phyloP scores from a whole-genome alignment of 2,888 invertebrate genomes.

The Protonemura montana region DNA sequence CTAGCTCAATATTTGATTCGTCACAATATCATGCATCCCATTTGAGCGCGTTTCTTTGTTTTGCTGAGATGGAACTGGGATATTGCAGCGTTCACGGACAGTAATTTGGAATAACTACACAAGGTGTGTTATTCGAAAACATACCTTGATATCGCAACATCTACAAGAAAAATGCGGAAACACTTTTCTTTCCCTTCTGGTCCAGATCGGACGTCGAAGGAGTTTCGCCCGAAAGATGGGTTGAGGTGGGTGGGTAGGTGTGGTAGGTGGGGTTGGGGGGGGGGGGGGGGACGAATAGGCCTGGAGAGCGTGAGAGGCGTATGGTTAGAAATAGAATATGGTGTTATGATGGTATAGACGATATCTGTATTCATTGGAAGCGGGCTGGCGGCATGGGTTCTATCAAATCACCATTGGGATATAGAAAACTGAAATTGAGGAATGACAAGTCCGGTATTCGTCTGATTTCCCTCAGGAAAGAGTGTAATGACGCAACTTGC shows the following conservation, averaged over 20 bases:
- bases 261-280: not conserved
- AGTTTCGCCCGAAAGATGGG: not conserved
- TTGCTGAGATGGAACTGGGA: not conserved
- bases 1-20: not conserved
- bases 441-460: slow-evolving; percentile 35
- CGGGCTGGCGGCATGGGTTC: slow-evolving; percentile 8
- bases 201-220: not conserved
- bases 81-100: not conserved
- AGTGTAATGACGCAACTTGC: slow-evolving; percentile 24
- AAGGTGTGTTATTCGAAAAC: not conserved
- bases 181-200: not conserved
- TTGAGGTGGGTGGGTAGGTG: not conserved
- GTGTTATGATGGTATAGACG: slow-evolving; percentile 15
- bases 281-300: not conserved
- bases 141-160: not conserved
- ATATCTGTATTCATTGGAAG: slow-evolving; percentile 34
- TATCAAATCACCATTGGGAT: slow-evolving; percentile 38
- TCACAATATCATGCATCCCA: not conserved
- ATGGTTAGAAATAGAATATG: slow-evolving; percentile 20
- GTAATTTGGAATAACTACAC: not conserved
- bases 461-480: slow-evolving; percentile 37
- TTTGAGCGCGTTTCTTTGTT: not conserved
- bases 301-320: not conserved
- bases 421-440: slow-evolving; percentile 36
- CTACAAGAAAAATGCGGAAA: not conserved